Base-by-base conservation (phyloP, 2,113 vertebrate species). In the Hypomesus transpacificus region DNA sequence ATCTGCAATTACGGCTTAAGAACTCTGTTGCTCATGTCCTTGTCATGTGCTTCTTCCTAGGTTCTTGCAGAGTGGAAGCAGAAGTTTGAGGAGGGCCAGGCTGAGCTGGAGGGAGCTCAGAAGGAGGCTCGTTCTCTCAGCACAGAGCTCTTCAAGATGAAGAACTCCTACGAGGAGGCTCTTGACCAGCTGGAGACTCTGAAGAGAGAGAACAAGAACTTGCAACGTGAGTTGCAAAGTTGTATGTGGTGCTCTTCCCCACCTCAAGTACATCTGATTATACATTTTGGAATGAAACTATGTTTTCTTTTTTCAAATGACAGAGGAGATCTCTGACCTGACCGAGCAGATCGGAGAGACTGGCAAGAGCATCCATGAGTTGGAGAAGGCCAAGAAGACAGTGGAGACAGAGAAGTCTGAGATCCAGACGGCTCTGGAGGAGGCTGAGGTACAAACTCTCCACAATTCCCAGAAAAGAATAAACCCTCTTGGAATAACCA, bases 301-400 rank as follows among this genome's bases (percentile, higher is more conserved):
- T 5, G 4, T 7, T 11, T 16, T n/a, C n/a, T 2, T 64, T 24
- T n/a, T 5, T 13, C 39, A 31, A 8, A 13, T 14, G 18, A 9
- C 61, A 64, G 61, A 64, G 61, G 61, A 64, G 31, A 64, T 64
- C 28, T 17, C 31, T 39, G 61, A 64, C 28, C 28, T 64, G 31
- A 64, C 61, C 17, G 54, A 57, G 18, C 54, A 57, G 16, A 57
- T 57, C 54, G 54, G 54, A 57, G 92, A 93, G 64, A 73, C 76
- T 70, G 91, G 91, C 68, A 94, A 94, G 76, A 89, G 86, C 0
- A 89, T 93, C 14, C 92, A 93, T 65, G 93, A 94, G 72, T 24
- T 94, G 46, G 93, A 94, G 68, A 94, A 94, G 77, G 50, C 89
- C 39, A 94, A 94, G 84, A 94, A 94, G 79, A 89, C 90, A 50